A percentile compares a stretch with the other conserved stretches of the same genome.
phyloP scores from a whole-genome alignment of 2,113 vertebrate genomes.

The Calonectris borealis region DNA sequence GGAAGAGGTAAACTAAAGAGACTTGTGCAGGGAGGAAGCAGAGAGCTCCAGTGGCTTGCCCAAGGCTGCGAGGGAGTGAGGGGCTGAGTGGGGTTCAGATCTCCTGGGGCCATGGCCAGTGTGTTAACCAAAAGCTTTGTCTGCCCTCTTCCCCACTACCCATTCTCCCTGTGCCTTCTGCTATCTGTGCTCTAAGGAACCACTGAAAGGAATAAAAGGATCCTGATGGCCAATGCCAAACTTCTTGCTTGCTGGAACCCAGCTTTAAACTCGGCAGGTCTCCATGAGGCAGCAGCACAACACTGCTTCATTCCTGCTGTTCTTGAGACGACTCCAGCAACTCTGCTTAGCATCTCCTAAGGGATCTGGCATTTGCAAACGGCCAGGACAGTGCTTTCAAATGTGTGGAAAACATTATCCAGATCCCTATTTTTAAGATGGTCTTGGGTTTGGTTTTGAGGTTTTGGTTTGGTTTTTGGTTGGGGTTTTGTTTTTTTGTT shows the following conservation, averaged over 20 bases:
- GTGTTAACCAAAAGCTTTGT: neutral
- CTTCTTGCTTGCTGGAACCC: neutral
- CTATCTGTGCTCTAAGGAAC: neutral
- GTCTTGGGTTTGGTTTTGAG: neutral
- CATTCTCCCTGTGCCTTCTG: neutral
- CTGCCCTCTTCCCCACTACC: neutral
- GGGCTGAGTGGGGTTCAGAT: neutral
- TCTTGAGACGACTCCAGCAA: neutral
- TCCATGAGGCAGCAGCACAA: neutral
- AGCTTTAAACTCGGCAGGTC: neutral
- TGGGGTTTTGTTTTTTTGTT: neutral
- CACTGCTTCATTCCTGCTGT: neutral
- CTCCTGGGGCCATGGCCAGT: rapidly evolving
- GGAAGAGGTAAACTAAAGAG: neutral
- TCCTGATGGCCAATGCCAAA: neutral
- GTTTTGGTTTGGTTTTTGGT: neutral
- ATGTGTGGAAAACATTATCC: slow-evolving; percentile 31
- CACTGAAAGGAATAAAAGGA: neutral
- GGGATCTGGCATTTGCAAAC: slow-evolving; percentile 50
- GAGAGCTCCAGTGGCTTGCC: neutral
- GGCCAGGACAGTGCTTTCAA: slow-evolving; percentile 2
- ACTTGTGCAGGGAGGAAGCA: neutral
- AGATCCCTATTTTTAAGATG: neutral
- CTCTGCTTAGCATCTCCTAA: slow-evolving; percentile 31
- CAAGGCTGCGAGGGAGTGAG: neutral